Base-by-base conservation (phyloP, 2,113 vertebrate species). In the Elephantulus edwardii region DNA sequence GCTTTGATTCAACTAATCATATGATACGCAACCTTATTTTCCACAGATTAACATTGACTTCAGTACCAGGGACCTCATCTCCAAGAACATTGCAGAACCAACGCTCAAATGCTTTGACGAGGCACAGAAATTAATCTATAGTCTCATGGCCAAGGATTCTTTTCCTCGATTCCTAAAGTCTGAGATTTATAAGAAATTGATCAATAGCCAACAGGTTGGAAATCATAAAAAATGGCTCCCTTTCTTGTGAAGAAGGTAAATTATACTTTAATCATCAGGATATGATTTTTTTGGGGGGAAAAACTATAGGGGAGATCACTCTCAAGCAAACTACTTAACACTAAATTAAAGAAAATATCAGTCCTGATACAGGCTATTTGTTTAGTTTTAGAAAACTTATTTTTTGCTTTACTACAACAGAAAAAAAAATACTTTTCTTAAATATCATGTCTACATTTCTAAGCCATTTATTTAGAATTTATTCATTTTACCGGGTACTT, bases 71-170 rank as follows among this genome's bases (percentile, higher is more conserved):
- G 97, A 60, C 1, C 71, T 96, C 91, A 98, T 98, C 75, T 97
- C 97, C 85, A 96, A 96, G 94, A 98, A 96, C 28, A 97, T 98
- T 38, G 95, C 95, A 0, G 94, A 98, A 80, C 97, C 98, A 70
- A 98, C 97, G 3, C 95, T 97, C 87, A 96, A 95, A 89, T 98
- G 98, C 93, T 98, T 98, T 87, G 98, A 98, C 70, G 96, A 97
- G 54, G 98, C 98, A 85, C 98, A 98, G 94, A 97, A 95, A 68
- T 88, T 97, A 50, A 83, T 98, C 87, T 97, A 98, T 3, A 89
- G 96, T 33, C 98, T 98, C 44, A 98, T 98, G 98, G 97, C 97
- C 72, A 98, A 98, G 81, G 98, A 98, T 96, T 98, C 97, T 58
- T 98, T 98, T 2, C 98, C 98, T 46, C 97, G 97, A 58, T 98